Evolutionary conservation across 2,797 vertebrate genomes (phyloP).

Genomic region (Mastacembelus armatus): DNA sequence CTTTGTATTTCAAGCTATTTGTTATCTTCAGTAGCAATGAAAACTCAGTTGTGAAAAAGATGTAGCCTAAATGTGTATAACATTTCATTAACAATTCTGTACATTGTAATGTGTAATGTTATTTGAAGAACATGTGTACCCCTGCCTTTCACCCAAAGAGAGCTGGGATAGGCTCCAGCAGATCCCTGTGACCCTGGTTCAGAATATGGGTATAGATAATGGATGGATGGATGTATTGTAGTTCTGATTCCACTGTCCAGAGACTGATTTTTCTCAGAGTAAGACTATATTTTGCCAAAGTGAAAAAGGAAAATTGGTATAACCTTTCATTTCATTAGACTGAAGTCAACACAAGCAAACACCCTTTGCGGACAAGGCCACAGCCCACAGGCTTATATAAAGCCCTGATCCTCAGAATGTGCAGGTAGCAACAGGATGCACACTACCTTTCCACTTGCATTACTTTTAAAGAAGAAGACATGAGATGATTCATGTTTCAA

Average conservation of each 20-base stretch:
- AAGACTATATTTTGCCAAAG: conserved; percentile 10
- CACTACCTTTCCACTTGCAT: background rate
- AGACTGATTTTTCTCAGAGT: conserved; percentile 48
- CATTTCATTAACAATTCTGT: background rate
- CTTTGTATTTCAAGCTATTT: background rate
- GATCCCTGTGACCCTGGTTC: too few species aligned
- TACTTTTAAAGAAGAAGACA: background rate
- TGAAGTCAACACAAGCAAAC: conserved; percentile 66
- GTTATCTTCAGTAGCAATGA: background rate
- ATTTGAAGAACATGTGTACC: too few species aligned
- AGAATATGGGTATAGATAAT: too few species aligned
- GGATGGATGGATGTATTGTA: too few species aligned
- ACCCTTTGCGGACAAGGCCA: conserved; percentile 37
- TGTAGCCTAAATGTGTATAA: background rate
- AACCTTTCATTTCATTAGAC: conserved; percentile 37
- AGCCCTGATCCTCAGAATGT: conserved; percentile 5
- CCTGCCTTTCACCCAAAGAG: too few species aligned
- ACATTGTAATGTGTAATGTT: background rate
- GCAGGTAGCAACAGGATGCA: conserved; percentile 27
- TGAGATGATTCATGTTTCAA: conserved; percentile 70
- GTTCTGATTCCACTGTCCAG: background rate
- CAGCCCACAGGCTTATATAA: conserved; percentile 61
- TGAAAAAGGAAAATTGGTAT: conserved; percentile 29
- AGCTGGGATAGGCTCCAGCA: too few species aligned
- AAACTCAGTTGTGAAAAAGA: background rate